Evolutionary conservation across 1,140 invertebrate species (phyloP), one percentile per base, ranked within the genome.

Genomic region (Psix sp.): DNA sequence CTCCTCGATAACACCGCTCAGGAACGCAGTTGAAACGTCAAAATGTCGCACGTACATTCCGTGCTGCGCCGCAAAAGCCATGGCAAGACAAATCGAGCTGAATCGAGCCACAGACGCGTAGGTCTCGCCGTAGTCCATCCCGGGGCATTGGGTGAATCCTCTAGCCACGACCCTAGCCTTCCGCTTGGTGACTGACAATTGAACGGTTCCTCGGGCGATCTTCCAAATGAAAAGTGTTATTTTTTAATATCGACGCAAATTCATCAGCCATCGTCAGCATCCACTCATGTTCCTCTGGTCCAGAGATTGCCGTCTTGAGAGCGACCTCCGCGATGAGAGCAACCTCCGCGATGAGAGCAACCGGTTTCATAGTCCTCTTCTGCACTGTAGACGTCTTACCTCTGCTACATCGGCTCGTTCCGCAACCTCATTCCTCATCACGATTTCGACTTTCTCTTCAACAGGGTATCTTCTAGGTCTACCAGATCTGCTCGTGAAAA

Each of bases 251-350:
- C 2, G 74, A 49, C 0, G 52, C 5, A 14, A 83, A 68, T 66
- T 84, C 83, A 7, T 80, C 70, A 1, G 72, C 38, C 65, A 84
- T 87, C 1, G 85, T 84, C 24, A 49, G 15, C 42, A 77, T 75
- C 86, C 86, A 87, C 20, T 76, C 21, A 4, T 74, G n/a, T 11
- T 16, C 5, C 20, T 85, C 74, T 17, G 20, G 5, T 49, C 65
- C 46, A 13, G 26, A 56, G 5, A 83, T 31, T 17, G 82, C 83
- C 21, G 81, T 73, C 15, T 78, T 24, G 9, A 74, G 46, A 11
- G 59, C 52, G 9, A 80, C 70, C 35, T 78, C 75, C 2, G 60
- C 70, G 18, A 46, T 26, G 3, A 21, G 15, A 7, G 38, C 49
- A 2, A 51, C 10, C n/a, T 57, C 20, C 6, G 35, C n/a, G 3